Evolutionary conservation across 2,888 invertebrate genomes (phyloP), one percentile per base, ranked within the genome.

Genomic region (Sericinus montela): DNA sequence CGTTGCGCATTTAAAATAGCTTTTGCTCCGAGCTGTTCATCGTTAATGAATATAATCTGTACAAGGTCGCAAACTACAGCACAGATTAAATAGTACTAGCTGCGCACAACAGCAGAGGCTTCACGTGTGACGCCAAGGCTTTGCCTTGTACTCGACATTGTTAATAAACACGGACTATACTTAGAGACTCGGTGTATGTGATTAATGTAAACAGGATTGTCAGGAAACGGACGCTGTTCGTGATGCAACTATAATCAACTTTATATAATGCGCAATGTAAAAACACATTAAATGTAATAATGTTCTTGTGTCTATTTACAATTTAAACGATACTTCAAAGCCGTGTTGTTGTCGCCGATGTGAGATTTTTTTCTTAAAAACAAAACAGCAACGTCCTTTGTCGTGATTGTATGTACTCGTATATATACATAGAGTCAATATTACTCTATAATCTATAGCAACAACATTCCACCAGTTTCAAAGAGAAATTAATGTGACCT

Each of bases 151-250:
- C 36, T 32, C 16, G 28, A 30, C 32, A 36, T 10, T 32, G 16
- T 37, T 8, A 8, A n/a, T 19, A 14, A 9, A 29, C 15, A 30
- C 13, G 23, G 25, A 11, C 25, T 13, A 25, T 8, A 13, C 14
- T 30, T 28, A 11, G 25, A 25, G 10, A 1, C n/a, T n/a, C n/a
- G n/a, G n/a, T n/a, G n/a, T n/a, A n/a, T 38, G 14, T 25, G 34
- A 43, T 43, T 37, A 38, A 43, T 48, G 45, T 7, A 28, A 16
- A 15, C 38, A 6, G 25, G 48, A 48, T 44, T 25, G 25, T 38
- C 38, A 48, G 43, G 48, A 43, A 48, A 43, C 25, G 32, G 25
- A 38, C 30, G 38, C 30, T 9, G 11, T 40, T n/a, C 39, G 32
- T 37, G 30, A 38, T 30, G 43, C 37, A 48, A 48, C 19, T 42